Conservation (phyloP, 2,113 vertebrate genomes). For the Globicephala melas region DNA sequence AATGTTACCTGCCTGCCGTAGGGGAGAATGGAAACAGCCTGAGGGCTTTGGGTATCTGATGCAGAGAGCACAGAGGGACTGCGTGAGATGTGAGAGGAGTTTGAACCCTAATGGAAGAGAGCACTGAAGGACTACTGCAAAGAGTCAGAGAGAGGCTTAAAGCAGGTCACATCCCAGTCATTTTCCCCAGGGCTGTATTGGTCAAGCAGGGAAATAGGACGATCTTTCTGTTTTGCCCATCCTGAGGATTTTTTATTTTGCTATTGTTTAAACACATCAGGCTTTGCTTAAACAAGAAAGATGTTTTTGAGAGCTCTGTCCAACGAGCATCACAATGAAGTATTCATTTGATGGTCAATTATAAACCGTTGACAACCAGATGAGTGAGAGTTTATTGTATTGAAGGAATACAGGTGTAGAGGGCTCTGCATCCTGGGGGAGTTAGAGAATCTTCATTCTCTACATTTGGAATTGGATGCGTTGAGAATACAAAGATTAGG, state of each 20-base stretch:
- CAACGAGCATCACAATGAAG: not conserved
- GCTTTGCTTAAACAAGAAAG: not conserved
- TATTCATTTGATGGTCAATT: not conserved
- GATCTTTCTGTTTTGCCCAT: not conserved
- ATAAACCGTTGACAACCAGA: not conserved
- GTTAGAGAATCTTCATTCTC: not conserved
- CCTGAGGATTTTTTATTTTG: not conserved
- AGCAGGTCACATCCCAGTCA: not conserved
- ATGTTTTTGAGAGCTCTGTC: not conserved
- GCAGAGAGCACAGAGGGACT: not conserved
- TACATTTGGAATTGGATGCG: conserved; percentile 22
- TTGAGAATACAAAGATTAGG: conserved; percentile 26
- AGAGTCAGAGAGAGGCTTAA: not conserved
- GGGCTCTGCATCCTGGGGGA: not conserved
- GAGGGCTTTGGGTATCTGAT: not conserved
- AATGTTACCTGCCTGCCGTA: not conserved
- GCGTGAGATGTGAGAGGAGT: too few relatives aligned
- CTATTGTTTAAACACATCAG: not conserved
- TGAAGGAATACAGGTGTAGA: not conserved
- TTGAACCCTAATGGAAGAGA: not conserved
- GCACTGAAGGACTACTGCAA: not conserved
- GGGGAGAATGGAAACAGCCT: not conserved
- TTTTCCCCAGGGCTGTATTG: not conserved
- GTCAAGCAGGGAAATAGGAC: not conserved
- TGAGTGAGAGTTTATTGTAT: not conserved